phyloP scores from a whole-genome alignment of 2,797 vertebrate species.

The Atherinosoma microstoma region DNA sequence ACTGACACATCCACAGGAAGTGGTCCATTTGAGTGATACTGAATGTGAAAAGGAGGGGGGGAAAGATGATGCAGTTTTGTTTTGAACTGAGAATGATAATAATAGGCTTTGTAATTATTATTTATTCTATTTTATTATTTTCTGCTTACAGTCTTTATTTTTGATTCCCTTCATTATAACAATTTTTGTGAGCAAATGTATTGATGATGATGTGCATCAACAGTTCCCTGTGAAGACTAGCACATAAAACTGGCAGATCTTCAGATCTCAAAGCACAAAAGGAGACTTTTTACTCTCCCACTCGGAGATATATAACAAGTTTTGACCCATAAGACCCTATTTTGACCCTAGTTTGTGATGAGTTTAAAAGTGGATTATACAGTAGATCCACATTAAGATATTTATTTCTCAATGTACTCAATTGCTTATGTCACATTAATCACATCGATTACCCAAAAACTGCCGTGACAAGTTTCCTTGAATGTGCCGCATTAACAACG shows the following conservation, averaged over 20 bases:
- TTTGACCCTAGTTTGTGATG: slow-evolving; percentile 43
- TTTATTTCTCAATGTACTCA: background rate
- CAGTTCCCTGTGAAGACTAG: background rate
- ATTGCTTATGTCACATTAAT: background rate
- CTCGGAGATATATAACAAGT: slow-evolving; percentile 47
- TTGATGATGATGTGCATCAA: slow-evolving; percentile 13
- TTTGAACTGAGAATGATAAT: slow-evolving; percentile 59
- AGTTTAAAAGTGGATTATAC: slow-evolving; percentile 31
- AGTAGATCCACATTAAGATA: background rate
- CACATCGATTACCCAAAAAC: slow-evolving; percentile 2
- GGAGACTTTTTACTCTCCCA: slow-evolving; percentile 14
- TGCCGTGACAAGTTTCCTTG: slow-evolving; percentile 13
- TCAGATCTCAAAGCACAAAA: background rate
- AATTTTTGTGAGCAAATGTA: slow-evolving; percentile 19
- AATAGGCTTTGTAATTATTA: slow-evolving; percentile 36
- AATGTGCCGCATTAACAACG: slow-evolving; percentile 47
- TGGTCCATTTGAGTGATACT: slow-evolving; percentile 30
- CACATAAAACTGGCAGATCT: slow-evolving; percentile 11
- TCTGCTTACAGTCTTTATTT: slow-evolving; percentile 23
- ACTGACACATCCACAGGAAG: slow-evolving; percentile 62
- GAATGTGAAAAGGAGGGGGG: slow-evolving; percentile 38
- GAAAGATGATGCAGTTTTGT: slow-evolving; percentile 61
- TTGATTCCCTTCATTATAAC: slow-evolving; percentile 21
- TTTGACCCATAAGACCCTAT: slow-evolving; percentile 35
- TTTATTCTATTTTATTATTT: slow-evolving; percentile 15